Conservation (phyloP, 1,140 invertebrate species). For the Pectinophora gossypiella region DNA sequence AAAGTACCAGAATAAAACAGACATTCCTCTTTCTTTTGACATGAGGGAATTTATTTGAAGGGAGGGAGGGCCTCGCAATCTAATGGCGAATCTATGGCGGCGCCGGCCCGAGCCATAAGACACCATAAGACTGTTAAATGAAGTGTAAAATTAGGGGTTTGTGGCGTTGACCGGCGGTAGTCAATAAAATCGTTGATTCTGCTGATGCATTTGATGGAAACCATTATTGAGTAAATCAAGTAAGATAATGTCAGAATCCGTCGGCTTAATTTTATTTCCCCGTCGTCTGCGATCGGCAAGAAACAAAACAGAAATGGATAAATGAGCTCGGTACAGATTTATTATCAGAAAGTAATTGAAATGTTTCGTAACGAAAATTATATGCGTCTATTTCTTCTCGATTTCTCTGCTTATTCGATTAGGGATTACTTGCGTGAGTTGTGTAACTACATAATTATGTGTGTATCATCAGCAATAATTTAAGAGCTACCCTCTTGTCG, state of each 20-base stretch:
- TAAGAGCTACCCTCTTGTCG: too few species aligned
- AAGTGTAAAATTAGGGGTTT: constrained; percentile 14
- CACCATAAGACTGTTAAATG: constrained; percentile 16
- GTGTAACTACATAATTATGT: too few species aligned
- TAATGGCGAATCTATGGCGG: constrained; percentile 12
- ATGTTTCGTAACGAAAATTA: too few species aligned
- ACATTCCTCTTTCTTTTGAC: constrained; percentile 1
- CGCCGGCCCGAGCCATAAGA: constrained; percentile 5
- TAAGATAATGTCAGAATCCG: background rate
- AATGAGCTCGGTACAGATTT: too few species aligned
- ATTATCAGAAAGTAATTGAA: too few species aligned
- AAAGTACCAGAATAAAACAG: background rate
- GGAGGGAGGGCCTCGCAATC: background rate
- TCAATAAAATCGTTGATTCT: constrained; percentile 10
- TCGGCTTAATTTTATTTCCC: too few species aligned
- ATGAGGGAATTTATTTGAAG: background rate
- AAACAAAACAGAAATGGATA: too few species aligned
- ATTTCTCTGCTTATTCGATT: too few species aligned
- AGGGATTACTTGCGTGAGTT: too few species aligned
- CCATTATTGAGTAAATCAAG: background rate
- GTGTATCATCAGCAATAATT: too few species aligned
- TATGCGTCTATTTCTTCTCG: too few species aligned
- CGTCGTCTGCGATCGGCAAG: too few species aligned
- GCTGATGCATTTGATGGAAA: background rate
- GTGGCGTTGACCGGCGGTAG: constrained; percentile 23